Base-by-base conservation (phyloP, 2,113 vertebrate genomes). In the Xiphorhynchus elegans region DNA sequence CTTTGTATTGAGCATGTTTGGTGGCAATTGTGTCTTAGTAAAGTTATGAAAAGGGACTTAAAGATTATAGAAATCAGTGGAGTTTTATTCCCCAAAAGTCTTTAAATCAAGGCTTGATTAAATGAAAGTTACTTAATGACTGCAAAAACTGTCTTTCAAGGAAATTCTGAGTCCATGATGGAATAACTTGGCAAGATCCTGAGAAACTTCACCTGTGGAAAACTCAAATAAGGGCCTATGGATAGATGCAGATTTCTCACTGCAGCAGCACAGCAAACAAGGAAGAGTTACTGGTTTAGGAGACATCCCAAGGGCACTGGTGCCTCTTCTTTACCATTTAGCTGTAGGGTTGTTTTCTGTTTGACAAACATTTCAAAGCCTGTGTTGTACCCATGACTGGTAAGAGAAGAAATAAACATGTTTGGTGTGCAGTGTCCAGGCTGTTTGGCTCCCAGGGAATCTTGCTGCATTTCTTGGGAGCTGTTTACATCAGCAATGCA, bases 101-200 rank as follows among this genome's bases (percentile, higher is more conserved):
- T 96, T 97, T 80, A 97, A 97, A 89, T 59, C 81, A 91, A 50
- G 39, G 42, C 16, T 69, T 90, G 52, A 84, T 85, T 84, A 92
- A 95, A 53, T 78, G 74, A 81, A 95, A 84, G 19, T 62, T 84
- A 79, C 42, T 53, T 95, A 86, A 83, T 62, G 87, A 93, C 67
- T 95, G 81, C 29, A 84, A 95, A 97, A 96, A 95, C 79, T 31
- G 90, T 20, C 87, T 93, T 93, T 77, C 72, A 62, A 91, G 80
- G 88, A 95, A 97, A 91, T 64, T 52, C 50, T 66, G 92, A 96
- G 92, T 92, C 89, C 77, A 76, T 95, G 95, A 91, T 94, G 94
- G 97, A 87, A 50, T 26, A 89, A 76, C 39, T 3, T 92, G 50
- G 39, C 73, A 80, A 85, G 72, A 94, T 90, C 89, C 96, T 94